phyloP scores from a whole-genome alignment of 2,113 vertebrate genomes.

The Scophthalmus maximus region DNA sequence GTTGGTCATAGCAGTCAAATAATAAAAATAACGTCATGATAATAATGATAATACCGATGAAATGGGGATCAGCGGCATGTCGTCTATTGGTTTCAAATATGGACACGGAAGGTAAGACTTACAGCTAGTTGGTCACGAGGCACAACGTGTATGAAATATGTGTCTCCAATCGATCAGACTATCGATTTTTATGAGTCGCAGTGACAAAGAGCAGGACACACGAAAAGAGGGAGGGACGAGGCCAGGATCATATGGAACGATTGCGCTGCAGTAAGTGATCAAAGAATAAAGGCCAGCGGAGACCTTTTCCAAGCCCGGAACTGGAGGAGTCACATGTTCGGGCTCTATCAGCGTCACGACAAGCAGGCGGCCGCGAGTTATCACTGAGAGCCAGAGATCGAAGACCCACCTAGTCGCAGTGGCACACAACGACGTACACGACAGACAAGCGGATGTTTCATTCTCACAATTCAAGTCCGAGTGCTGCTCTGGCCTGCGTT shows the following conservation, averaged over 20 bases:
- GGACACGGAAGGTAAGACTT: not conserved
- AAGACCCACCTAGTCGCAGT: constrained; percentile 68
- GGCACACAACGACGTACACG: not conserved
- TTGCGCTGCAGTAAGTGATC: too few relatives aligned
- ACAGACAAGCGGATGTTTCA: too few relatives aligned
- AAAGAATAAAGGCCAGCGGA: not conserved
- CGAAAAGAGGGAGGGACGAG: too few relatives aligned
- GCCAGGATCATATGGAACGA: too few relatives aligned
- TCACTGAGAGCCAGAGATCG: constrained; percentile 68
- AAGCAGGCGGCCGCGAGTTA: constrained; percentile 63
- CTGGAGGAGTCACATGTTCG: constrained; percentile 1
- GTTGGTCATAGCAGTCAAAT: not conserved
- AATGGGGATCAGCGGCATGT: not conserved
- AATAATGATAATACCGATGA: not conserved
- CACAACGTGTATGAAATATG: too few relatives aligned
- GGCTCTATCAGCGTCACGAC: constrained; percentile 71
- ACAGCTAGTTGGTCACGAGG: too few relatives aligned
- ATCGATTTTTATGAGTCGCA: too few relatives aligned
- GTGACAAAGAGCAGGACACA: too few relatives aligned
- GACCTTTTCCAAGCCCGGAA: not conserved
- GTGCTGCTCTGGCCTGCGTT: too few relatives aligned
- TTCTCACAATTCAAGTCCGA: too few relatives aligned
- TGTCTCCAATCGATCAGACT: too few relatives aligned
- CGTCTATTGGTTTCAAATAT: not conserved
- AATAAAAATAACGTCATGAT: not conserved